A percentile compares a stretch with the other conserved stretches of the same genome.
phyloP scores from a whole-genome alignment of 2,797 vertebrate species.

The Hoplostethus mediterraneus region DNA sequence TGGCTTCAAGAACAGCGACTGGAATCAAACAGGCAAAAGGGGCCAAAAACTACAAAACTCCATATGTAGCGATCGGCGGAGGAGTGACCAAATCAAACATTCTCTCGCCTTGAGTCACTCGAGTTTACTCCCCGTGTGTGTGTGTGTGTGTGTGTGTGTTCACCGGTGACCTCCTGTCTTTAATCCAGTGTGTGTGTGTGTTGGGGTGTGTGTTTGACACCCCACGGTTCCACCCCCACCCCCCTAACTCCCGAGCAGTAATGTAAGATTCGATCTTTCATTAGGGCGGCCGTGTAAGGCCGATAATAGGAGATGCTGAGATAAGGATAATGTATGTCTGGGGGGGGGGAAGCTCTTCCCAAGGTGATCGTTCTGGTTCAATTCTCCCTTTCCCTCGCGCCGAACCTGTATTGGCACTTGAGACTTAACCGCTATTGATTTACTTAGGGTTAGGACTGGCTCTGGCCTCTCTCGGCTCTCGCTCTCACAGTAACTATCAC shows the following conservation, averaged over 20 bases:
- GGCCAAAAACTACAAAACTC: conserved; percentile 57
- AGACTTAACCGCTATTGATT: conserved; percentile 84
- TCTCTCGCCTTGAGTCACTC: conserved; percentile 19
- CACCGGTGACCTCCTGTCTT: neutral
- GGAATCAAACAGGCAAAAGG: conserved; percentile 40
- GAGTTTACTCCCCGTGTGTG: neutral
- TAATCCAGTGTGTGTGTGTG: neutral
- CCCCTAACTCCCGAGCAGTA: conserved; percentile 34
- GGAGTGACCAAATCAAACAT: conserved; percentile 31
- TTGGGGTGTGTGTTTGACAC: conserved; percentile 32
- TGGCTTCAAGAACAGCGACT: conserved; percentile 52
- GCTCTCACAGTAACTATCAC: conserved; percentile 38
- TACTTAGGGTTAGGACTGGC: conserved; percentile 75
- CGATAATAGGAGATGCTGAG: conserved; percentile 76
- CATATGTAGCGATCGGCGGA: conserved; percentile 56
- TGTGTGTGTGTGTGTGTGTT: neutral
- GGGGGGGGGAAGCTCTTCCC: conserved; percentile 50
- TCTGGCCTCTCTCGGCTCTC: conserved; percentile 46
- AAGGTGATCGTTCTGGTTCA: conserved; percentile 83
- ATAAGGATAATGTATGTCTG: conserved; percentile 71
- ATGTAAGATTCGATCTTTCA: conserved; percentile 79
- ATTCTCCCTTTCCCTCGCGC: conserved; percentile 78
- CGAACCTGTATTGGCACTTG: conserved; percentile 84
- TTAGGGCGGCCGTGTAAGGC: conserved; percentile 70
- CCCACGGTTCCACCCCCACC: neutral